Evolutionary conservation across 2,888 invertebrate genomes (phyloP), one percentile per base, ranked within the genome.

Genomic region (Eurytoma adleriae): DNA sequence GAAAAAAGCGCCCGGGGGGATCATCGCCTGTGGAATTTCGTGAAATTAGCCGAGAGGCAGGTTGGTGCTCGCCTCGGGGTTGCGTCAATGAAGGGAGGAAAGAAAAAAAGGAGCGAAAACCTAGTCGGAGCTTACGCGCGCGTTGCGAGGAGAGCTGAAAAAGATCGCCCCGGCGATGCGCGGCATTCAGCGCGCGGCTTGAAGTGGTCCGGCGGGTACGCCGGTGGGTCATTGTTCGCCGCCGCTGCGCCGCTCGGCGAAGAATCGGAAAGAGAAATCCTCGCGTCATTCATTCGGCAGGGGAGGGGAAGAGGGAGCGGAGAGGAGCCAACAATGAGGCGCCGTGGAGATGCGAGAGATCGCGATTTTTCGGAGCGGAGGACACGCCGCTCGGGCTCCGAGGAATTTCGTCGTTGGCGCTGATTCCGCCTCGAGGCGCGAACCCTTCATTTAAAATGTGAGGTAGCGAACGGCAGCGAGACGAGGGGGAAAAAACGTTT

Each of bases 171-270:
- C 83, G 83, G 84, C 83, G 83, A 83, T 83, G 85, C 80, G 70
- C 82, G 81, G 84, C 80, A 86, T 86, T 86, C 83, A 84, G 80
- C 30, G 64, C 75, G 56, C 76, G 72, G 85, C 87, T 88, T 86
- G 86, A 88, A 89, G 88, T 88, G 89, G 87, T 88, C 83, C 85
- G 84, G 67, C 75, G 74, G 68, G 68, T 68, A 78, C 48, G 5
- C 16, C 3, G 16, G 12, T 5, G 18, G 40, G 13, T 48, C 74
- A 69, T 79, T 85, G 83, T 84, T 84, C 84, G 85, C 81, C 83
- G 84, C 84, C 86, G 73, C 84, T 74, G 82, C 82, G 83, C 79
- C 83, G 82, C 72, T 81, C 80, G 83, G 83, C 85, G 85, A 14
- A 24, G 61, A 62, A 74, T 82, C 85, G 84, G 85, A 81, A 80